Evolutionary conservation across 2,888 invertebrate species (phyloP), one percentile per base, ranked within the genome.

Genomic region (Athalia circularis): DNA sequence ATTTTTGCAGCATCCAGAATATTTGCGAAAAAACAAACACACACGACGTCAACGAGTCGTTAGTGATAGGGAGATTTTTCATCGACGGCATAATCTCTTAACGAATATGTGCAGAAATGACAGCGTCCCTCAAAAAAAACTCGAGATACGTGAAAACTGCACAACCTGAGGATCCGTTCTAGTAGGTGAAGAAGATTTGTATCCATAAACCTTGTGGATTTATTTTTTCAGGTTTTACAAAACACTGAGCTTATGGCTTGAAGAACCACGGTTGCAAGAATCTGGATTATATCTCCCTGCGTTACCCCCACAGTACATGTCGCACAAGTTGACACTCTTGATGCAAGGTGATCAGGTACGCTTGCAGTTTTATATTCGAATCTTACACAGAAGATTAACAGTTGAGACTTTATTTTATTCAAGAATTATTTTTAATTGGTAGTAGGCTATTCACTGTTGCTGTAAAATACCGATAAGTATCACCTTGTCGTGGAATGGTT

Each of bases 251-350:
- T 89, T 96, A 15, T 97, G 97, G 97, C 89, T 96, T 78, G 95
- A 96, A 87, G 96, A 96, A 85, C 94, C 95, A 0, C 91, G 94
- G 79, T 91, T 96, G 3, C 95, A 95, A 87, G 94, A 94, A 85
- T 90, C 93, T 0, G 92, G 92, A 67, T 88, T 95, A 29, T 93
- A 94, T 87, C 90, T 95, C 74, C 93, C 94, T 52, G 93, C 94
- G 54, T 90, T 96, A 61, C 95, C 96, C 7, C 93, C 94, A 0
- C 94, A 95, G 84, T 96, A 95, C 86, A 93, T 94, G 88, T 92
- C 94, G 5, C 92, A 92, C 78, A 92, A 94, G 82, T 89, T 96
- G 65, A 88, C 92, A 1, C 90, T 92, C 52, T 92, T 96, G 57
- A 91, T 96, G 78, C 92, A 92, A 86, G 93, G 93, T 4, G 92